Evolutionary conservation across 2,888 invertebrate species (phyloP).

Genomic region (Nomada lathburiana): DNA sequence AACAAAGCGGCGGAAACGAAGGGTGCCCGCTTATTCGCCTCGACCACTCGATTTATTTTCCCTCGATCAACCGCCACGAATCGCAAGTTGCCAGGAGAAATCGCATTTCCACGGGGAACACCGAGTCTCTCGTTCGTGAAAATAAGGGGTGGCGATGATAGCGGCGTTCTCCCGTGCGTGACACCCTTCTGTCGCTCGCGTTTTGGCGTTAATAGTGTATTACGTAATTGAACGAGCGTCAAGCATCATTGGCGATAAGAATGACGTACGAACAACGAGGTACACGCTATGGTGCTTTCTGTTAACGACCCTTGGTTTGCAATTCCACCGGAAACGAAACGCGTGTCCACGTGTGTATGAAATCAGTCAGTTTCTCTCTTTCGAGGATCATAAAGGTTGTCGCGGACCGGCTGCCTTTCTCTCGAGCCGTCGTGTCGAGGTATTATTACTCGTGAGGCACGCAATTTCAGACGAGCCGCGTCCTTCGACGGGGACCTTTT

Average conservation of each 20-base stretch:
- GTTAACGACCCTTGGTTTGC: too few species aligned
- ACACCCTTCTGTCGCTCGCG: neutral
- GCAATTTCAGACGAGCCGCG: slow-evolving; percentile 61
- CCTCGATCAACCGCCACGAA: slow-evolving; percentile 27
- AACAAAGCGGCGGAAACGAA: slow-evolving; percentile 61
- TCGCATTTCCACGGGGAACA: slow-evolving; percentile 26
- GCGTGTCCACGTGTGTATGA: neutral
- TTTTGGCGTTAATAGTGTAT: slow-evolving; percentile 1
- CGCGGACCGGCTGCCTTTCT: slow-evolving; percentile 42
- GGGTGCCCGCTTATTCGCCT: slow-evolving; percentile 55
- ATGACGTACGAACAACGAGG: neutral
- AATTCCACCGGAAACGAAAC: neutral
- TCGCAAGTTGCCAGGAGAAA: slow-evolving; percentile 34
- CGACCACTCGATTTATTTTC: slow-evolving; percentile 53
- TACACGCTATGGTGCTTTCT: too few species aligned
- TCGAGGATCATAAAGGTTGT: slow-evolving; percentile 34
- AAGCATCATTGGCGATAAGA: neutral
- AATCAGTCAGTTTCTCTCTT: slow-evolving; percentile 23
- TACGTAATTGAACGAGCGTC: slow-evolving; percentile 5
- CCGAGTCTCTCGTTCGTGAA: neutral
- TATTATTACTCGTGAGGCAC: slow-evolving; percentile 60
- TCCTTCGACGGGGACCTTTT: slow-evolving; percentile 60
- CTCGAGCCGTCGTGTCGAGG: slow-evolving; percentile 26
- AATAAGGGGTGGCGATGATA: neutral
- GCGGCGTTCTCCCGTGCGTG: neutral